A percentile compares a stretch with the other conserved stretches of the same genome.
Conservation (phyloP, 2,797 vertebrate species). For the Nyctibius grandis region DNA sequence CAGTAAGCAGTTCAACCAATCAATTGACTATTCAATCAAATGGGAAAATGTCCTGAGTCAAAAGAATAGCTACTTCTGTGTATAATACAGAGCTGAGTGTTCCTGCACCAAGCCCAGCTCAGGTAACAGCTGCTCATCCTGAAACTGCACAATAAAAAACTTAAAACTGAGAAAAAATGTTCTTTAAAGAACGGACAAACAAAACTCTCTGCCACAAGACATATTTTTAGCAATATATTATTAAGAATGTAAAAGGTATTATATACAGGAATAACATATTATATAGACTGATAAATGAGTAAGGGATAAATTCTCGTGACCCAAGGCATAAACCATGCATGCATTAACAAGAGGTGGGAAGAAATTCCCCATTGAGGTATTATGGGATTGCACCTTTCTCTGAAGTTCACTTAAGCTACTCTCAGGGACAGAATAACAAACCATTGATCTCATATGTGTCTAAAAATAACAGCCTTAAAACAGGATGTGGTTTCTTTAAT, state of each 20-base stretch:
- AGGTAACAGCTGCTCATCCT: neutral
- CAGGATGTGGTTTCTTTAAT: neutral
- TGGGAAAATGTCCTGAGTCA: neutral
- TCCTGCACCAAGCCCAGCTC: neutral
- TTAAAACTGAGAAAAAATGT: neutral
- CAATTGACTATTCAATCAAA: neutral
- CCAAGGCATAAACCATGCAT: neutral
- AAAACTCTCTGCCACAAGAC: neutral
- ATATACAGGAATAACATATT: neutral
- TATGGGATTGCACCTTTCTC: neutral
- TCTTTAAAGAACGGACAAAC: neutral
- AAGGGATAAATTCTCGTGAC: neutral
- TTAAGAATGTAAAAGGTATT: neutral
- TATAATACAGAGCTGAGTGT: neutral
- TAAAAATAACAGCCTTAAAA: neutral
- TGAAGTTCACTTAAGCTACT: neutral
- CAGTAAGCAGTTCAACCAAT: neutral
- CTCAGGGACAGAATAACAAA: neutral
- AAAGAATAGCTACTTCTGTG: neutral
- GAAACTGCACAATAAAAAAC: neutral
- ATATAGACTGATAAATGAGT: neutral
- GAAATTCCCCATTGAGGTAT: neutral
- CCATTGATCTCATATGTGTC: neutral
- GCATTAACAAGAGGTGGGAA: neutral
- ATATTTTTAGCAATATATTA: neutral